Evolutionary conservation across 2,888 invertebrate genomes (phyloP), one percentile per base, ranked within the genome.

Genomic region (Hypomecis atomaria): DNA sequence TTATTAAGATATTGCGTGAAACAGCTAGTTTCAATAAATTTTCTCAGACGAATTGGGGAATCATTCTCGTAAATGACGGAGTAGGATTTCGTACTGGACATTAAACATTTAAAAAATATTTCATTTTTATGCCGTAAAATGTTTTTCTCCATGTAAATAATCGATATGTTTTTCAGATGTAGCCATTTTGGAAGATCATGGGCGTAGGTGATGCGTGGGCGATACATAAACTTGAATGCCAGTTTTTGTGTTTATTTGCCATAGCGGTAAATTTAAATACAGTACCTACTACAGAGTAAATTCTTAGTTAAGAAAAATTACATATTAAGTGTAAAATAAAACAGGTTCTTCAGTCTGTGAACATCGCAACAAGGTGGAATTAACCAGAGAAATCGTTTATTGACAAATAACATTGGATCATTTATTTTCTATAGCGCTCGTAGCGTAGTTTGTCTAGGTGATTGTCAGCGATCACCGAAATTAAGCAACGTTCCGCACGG

Each of bases 191-290:
- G 55, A 40, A 23, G 23, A 23, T 23, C 11, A 23, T n/a, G 6
- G 34, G 11, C 23, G 56, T 47, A 40, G 56, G 56, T 11, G 13
- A 23, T 4, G 38, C 56, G 56, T 56, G 11, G 45, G 56, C 23
- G 38, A 47, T 33, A 47, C 38, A 38, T 23, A 55, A 44, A 47
- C 23, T 36, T 7, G 13, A 23, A n/a, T 40, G 23, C 44, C 44
- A 6, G 13, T 37, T 55, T 45, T 13, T 45, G 10, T 45, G 5
- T 45, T 33, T 45, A 55, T 45, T 55, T 55, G 6, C 45, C 11
- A 37, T 55, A 37, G 45, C 45, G 37, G 47, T 47, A 47, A 23
- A 23, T 2, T 23, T 23, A 47, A 47, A 40, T 43, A 43, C n/a
- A n/a, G n/a, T n/a, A n/a, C n/a, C n/a, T n/a, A n/a, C n/a, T n/a